Evolutionary conservation across 2,113 vertebrate species (phyloP).

Genomic region (Pongo pygmaeus): DNA sequence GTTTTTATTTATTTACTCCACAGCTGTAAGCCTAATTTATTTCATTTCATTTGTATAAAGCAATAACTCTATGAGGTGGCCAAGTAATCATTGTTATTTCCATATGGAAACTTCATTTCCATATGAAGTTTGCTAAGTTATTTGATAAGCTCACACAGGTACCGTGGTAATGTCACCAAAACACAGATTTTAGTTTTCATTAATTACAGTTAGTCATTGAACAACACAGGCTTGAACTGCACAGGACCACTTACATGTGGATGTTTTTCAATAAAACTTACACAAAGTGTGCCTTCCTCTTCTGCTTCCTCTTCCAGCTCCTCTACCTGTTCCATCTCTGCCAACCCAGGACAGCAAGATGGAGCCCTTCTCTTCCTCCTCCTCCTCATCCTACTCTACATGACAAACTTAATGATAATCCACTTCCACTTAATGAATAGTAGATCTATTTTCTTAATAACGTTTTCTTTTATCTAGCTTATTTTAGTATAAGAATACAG

Average conservation of each 20-base stretch:
- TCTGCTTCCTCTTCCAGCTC: background rate
- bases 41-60: background rate
- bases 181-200: background rate
- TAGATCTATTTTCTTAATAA: background rate
- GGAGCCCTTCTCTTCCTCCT: background rate
- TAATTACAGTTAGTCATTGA: background rate
- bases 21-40: constrained; percentile 87
- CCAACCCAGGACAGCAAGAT: background rate
- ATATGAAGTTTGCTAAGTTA: background rate
- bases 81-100: background rate
- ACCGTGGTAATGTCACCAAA: background rate
- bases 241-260: background rate
- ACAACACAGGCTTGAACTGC: background rate
- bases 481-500: background rate
- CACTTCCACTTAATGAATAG: background rate
- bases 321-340: background rate
- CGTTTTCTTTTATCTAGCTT: background rate
- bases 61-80: background rate
- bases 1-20: constrained; percentile 93
- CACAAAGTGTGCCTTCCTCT: background rate
- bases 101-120: no score
- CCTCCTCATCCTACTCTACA: background rate
- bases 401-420: background rate
- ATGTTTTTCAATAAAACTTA: background rate
- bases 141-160: background rate